Evolutionary conservation across 2,797 vertebrate species (phyloP).

Genomic region (Otolemur crassicaudatus): DNA sequence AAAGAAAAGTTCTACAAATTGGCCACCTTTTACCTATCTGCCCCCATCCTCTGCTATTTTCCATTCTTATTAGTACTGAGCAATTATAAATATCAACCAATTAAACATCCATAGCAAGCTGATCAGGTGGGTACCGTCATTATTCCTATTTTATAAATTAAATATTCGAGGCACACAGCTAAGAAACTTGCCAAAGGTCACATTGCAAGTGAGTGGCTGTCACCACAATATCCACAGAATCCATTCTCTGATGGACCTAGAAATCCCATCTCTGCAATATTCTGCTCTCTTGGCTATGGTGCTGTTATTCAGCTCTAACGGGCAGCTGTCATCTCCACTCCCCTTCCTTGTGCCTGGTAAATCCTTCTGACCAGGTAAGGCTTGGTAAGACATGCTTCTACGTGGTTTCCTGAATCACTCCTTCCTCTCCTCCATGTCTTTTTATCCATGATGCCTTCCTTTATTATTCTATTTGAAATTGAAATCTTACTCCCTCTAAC

Average conservation of each 20-base stretch:
- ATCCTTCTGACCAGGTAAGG: not conserved
- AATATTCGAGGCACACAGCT: not conserved
- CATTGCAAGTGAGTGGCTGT: not conserved
- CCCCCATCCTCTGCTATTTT: not conserved
- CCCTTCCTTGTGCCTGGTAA: not conserved
- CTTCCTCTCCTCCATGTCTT: not conserved
- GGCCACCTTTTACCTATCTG: not conserved
- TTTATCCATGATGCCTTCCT: not conserved
- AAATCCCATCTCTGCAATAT: not conserved
- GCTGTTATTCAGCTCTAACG: not conserved
- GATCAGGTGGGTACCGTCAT: not conserved
- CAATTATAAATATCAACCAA: not conserved
- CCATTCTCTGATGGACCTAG: not conserved
- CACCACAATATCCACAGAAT: not conserved
- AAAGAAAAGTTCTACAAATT: conserved; percentile 11
- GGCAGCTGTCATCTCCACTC: not conserved
- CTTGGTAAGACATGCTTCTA: not conserved
- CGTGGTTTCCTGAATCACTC: too few relatives aligned
- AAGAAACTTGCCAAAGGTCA: not conserved
- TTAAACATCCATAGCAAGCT: not conserved
- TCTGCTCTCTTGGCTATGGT: not conserved
- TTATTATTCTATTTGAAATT: not conserved
- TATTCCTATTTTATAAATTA: not conserved
- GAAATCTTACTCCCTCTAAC: not conserved
- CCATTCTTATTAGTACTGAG: not conserved